Evolutionary conservation across 1,140 invertebrate genomes (phyloP).

Genomic region (Drosophila pachea): DNA sequence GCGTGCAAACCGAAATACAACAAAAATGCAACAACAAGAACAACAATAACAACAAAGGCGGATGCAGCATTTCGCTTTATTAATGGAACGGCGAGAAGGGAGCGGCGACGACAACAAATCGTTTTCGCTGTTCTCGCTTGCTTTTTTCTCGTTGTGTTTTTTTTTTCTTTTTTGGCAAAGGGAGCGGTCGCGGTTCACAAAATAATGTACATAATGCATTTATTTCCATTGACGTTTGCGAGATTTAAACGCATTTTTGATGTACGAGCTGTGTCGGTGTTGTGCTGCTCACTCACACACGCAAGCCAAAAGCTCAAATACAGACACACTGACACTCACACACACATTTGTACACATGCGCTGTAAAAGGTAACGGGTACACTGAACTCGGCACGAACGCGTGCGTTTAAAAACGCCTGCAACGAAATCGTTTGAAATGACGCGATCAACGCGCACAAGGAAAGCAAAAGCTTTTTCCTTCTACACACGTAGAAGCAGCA

Average conservation of each 20-base stretch:
- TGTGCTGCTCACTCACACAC: constrained; percentile 15
- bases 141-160: not conserved
- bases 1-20: constrained; percentile 44
- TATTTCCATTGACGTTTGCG: constrained; percentile 69
- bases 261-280: constrained; percentile 60
- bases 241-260: constrained; percentile 73
- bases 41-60: constrained; percentile 60
- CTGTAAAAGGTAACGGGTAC: constrained; percentile 68
- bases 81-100: constrained; percentile 58
- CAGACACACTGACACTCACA: not conserved
- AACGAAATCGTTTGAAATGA: constrained; percentile 35
- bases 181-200: constrained; percentile 57
- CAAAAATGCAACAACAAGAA: not conserved
- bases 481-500: constrained; percentile 4
- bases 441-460: constrained; percentile 28
- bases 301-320: constrained; percentile 6
- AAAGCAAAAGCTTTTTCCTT: constrained; percentile 48
- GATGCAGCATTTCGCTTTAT: constrained; percentile 71
- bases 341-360: not conserved
- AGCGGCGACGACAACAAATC: constrained; percentile 52
- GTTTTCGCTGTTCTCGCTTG: constrained; percentile 40
- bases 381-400: constrained; percentile 55
- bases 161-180: constrained; percentile 54
- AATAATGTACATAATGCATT: constrained; percentile 55
- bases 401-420: constrained; percentile 40